A percentile compares a stretch with the other conserved stretches of the same genome.
Conservation (phyloP, 2,797 vertebrate genomes). For the Tenualosa thibaudeaui region DNA sequence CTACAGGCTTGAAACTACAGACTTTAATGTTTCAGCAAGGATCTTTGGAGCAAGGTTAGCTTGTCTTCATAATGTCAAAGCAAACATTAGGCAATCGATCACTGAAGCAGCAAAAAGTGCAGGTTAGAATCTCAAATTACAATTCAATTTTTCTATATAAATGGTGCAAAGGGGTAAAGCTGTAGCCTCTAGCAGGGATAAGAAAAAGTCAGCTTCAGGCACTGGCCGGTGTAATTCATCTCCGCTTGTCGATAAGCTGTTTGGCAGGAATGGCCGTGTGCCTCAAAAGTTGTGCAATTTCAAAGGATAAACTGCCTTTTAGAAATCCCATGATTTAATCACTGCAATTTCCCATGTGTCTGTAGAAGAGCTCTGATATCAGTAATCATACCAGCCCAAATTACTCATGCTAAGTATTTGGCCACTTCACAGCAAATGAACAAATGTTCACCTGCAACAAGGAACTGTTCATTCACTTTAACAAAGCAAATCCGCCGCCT, state of each 20-base stretch:
- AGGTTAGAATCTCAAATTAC: not conserved
- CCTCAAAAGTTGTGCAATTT: slow-evolving; percentile 37
- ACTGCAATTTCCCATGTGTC: not conserved
- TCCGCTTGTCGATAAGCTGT: not conserved
- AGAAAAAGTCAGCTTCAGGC: slow-evolving; percentile 16
- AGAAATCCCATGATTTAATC: slow-evolving; percentile 22
- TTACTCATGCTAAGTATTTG: not conserved
- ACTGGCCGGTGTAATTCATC: slow-evolving; percentile 29
- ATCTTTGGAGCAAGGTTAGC: not conserved
- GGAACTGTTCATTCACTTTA: slow-evolving; percentile 1
- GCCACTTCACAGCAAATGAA: not conserved
- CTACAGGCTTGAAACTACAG: not conserved
- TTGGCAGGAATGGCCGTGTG: slow-evolving; percentile 21
- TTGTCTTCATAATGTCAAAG: not conserved
- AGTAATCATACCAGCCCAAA: not conserved
- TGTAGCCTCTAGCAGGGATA: not conserved
- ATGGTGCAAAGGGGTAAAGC: not conserved
- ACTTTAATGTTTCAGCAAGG: not conserved
- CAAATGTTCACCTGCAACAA: not conserved
- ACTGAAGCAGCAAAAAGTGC: not conserved
- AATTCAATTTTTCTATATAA: not conserved
- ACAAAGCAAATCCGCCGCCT: not conserved
- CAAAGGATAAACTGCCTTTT: slow-evolving; percentile 37
- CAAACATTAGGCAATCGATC: not conserved
- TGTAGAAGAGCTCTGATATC: not conserved